A percentile compares a stretch with the other conserved stretches of the same genome.
phyloP scores from a whole-genome alignment of 2,797 vertebrate species.

The Glyptemys insculpta region DNA sequence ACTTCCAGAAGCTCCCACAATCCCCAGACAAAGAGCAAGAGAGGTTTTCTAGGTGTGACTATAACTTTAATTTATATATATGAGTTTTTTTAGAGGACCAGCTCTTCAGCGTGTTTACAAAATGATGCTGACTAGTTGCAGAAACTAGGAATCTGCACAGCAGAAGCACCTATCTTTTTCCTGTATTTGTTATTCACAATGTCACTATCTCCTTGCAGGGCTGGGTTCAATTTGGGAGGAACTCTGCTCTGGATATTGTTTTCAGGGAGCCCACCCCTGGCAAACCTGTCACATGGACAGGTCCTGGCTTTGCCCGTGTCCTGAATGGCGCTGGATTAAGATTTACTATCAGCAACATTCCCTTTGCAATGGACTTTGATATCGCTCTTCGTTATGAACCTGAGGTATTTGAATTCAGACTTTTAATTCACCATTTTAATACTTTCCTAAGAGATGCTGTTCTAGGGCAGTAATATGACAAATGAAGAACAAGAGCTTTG shows the following conservation, averaged over 20 bases:
- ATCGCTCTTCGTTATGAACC: slow-evolving; percentile 86
- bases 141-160: neutral
- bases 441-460: neutral
- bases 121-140: neutral
- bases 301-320: slow-evolving; percentile 85
- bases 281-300: slow-evolving; percentile 84
- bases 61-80: neutral
- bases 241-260: slow-evolving; percentile 74
- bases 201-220: slow-evolving; percentile 48
- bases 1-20: neutral
- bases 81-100: neutral
- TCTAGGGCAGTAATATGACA: neutral
- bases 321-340: slow-evolving; percentile 84
- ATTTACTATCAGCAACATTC: slow-evolving; percentile 86
- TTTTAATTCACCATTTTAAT: neutral
- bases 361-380: slow-evolving; percentile 85
- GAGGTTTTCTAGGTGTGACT: neutral
- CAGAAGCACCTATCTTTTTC: neutral
- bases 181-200: neutral
- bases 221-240: slow-evolving; percentile 66
- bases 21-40: neutral
- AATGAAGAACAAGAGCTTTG: neutral
- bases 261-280: slow-evolving; percentile 76
- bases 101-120: accelerated
- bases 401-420: slow-evolving; percentile 80